Conservation (phyloP, 1,140 invertebrate genomes). For the Rhopalosiphum padi region DNA sequence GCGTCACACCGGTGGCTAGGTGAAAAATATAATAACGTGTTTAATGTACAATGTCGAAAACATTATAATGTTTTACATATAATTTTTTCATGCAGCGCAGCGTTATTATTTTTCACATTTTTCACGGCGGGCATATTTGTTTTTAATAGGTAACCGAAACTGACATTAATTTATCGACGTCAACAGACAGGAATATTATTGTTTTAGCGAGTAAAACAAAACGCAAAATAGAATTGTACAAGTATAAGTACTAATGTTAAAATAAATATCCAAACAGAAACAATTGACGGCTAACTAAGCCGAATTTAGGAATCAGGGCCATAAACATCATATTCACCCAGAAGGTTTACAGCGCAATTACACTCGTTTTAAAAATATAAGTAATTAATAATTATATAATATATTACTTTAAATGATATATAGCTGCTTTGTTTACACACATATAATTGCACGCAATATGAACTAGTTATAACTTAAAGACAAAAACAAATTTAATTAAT, state of each 20-base stretch:
- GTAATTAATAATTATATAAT: background rate
- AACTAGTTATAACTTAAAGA: background rate
- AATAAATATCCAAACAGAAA: background rate
- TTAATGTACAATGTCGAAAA: slow-evolving; percentile 34
- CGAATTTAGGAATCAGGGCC: background rate
- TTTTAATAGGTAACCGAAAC: background rate
- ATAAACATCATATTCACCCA: background rate
- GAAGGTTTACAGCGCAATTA: background rate
- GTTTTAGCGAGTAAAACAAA: background rate
- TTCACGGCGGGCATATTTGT: background rate
- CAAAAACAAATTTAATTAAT: background rate
- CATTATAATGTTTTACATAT: background rate
- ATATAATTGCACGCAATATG: background rate
- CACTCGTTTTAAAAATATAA: background rate
- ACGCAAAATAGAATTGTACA: background rate
- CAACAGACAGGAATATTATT: background rate
- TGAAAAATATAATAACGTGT: background rate
- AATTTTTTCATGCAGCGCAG: background rate
- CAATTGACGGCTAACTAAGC: background rate
- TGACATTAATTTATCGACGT: background rate
- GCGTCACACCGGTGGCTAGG: background rate
- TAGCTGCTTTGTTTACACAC: background rate
- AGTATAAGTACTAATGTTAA: background rate
- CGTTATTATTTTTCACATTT: background rate
- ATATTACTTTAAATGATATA: background rate